phyloP scores from a whole-genome alignment of 2,113 vertebrate genomes.

The Mustela nigripes region DNA sequence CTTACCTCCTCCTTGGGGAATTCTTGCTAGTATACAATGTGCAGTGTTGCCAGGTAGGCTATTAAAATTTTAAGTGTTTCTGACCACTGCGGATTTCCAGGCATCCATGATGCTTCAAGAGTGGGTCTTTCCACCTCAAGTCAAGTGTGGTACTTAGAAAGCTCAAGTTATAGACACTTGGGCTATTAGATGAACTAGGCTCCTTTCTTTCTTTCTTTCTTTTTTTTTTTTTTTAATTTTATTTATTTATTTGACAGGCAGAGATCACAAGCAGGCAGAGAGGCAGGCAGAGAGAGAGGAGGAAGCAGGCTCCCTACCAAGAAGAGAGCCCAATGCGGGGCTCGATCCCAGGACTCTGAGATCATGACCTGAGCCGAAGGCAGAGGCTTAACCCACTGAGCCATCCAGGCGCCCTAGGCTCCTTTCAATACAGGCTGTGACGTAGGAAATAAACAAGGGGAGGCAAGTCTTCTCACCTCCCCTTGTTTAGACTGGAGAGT shows the following conservation, averaged over 20 bases:
- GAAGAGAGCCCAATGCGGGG: too few species aligned
- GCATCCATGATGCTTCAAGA: background rate
- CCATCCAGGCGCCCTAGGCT: too few species aligned
- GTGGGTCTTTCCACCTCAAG: background rate
- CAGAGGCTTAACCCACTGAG: too few species aligned
- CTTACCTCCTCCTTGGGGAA: background rate
- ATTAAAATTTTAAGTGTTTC: conserved; percentile 21
- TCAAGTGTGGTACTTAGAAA: background rate
- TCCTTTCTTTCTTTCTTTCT: too few species aligned
- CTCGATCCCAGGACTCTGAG: too few species aligned
- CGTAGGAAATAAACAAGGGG: background rate
- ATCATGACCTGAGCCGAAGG: too few species aligned
- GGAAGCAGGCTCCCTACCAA: too few species aligned
- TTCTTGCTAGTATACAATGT: background rate
- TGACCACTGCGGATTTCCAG: background rate
- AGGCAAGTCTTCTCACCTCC: background rate
- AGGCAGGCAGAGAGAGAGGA: too few species aligned
- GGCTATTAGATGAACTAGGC: background rate
- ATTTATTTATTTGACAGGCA: too few species aligned
- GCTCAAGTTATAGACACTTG: background rate
- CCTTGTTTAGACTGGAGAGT: too few species aligned
- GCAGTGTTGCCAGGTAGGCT: background rate
- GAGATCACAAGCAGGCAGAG: too few species aligned
- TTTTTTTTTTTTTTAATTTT: too few species aligned
- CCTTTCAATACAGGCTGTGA: background rate